Conservation (phyloP, 2,797 vertebrate species). For the Strix occidentalis region DNA sequence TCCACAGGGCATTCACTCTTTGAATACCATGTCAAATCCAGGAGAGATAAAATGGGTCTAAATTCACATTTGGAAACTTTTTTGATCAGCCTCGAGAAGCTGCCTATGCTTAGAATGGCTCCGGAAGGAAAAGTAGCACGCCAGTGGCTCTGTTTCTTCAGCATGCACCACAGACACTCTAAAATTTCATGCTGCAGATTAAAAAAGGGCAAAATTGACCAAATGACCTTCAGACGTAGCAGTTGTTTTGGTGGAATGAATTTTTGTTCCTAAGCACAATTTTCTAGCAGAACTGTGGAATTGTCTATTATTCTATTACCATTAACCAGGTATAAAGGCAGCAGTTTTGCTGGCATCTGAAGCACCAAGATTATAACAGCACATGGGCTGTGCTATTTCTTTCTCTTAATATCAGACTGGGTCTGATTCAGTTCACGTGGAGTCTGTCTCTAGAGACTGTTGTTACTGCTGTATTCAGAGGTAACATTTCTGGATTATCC, state of each 20-base stretch:
- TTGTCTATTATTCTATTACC: background rate
- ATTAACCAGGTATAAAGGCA: background rate
- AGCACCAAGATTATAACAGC: background rate
- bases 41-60: background rate
- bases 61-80: background rate
- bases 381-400: background rate
- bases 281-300: background rate
- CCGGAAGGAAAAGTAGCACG: background rate
- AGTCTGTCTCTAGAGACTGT: background rate
- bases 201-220: background rate
- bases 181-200: background rate
- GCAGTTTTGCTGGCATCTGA: background rate
- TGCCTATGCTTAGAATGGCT: background rate
- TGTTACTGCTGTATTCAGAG: background rate
- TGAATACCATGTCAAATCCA: background rate
- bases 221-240: too few relatives aligned
- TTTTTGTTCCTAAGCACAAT: background rate
- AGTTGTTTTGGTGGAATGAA: background rate
- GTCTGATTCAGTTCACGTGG: background rate
- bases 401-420: background rate
- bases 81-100: background rate
- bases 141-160: background rate
- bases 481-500: background rate
- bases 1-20: background rate
- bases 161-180: background rate